Conservation (phyloP, 2,113 vertebrate species). For the Oncorhynchus nerka region DNA sequence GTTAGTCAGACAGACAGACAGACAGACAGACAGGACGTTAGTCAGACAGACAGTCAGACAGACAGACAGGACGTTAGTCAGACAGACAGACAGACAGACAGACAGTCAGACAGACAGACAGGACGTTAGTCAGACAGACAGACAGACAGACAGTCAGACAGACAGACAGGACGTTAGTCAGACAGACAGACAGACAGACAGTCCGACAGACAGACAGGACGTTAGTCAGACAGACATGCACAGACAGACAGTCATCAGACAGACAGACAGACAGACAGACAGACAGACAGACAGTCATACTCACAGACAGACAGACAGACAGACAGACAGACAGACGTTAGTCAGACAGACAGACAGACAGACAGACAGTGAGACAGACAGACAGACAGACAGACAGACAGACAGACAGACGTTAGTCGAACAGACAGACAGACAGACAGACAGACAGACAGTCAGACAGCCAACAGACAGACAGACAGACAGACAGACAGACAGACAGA, state of each 20-base stretch:
- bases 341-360: no score
- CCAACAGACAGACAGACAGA: neutral
- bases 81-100: neutral
- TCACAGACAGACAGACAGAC: neutral
- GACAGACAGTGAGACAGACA: no score
- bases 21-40: neutral
- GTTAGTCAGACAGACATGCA: neutral
- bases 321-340: neutral
- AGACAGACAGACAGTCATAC: no score
- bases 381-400: neutral
- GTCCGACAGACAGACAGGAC: neutral
- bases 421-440: no score
- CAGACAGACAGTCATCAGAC: no score
- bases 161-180: no score
- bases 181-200: no score
- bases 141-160: no score
- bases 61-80: neutral
- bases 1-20: neutral
- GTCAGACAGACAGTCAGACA: neutral
- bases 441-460: neutral
- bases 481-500: no score
- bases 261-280: neutral
- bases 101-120: neutral
- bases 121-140: neutral
- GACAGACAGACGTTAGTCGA: neutral